Percentiles rank a stretch among this genome's conserved stretches.
These are phyloP conservation scores for Pyrgilauda ruficollis DNA, from an alignment of 2,113 vertebrate genomes.

Conservation along the genomic window DNA sequence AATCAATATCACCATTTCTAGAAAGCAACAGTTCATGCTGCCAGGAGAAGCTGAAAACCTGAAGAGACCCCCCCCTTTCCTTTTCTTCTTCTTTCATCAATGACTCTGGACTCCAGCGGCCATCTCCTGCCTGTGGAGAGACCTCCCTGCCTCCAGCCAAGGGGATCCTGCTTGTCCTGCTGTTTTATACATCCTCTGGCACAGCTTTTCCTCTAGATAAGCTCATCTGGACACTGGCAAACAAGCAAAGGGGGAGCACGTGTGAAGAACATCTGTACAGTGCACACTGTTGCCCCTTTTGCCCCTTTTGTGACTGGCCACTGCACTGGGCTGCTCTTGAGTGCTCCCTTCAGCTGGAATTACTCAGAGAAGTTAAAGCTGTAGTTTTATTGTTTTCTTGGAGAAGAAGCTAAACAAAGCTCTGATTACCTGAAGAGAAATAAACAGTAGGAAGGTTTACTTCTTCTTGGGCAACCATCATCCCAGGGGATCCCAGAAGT, in stretches of 20 bases:
- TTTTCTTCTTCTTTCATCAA: neutral
- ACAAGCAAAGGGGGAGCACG: neutral
- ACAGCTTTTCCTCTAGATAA: neutral
- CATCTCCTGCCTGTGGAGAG: rapidly evolving
- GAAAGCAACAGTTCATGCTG: neutral
- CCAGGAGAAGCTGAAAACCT: neutral
- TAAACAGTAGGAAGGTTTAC: neutral
- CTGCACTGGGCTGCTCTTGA: neutral
- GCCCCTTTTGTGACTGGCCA: neutral
- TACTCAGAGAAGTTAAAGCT: neutral
- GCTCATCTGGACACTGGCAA: neutral
- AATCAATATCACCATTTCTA: neutral
- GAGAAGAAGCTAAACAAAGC: neutral
- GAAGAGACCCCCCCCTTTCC: rapidly evolving
- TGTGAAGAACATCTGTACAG: rapidly evolving
- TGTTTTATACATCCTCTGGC: neutral
- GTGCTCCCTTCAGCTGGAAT: neutral
- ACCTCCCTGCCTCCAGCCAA: neutral
- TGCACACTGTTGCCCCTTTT: rapidly evolving
- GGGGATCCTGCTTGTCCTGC: neutral
- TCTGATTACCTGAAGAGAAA: neutral
- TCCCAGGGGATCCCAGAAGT: neutral
- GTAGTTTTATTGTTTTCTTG: neutral
- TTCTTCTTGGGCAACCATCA: neutral
- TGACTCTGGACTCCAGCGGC: neutral